These are phyloP conservation scores for Cydia fagiglandana DNA, from an alignment of 1,140 invertebrate species.

Conservation along the genomic window DNA sequence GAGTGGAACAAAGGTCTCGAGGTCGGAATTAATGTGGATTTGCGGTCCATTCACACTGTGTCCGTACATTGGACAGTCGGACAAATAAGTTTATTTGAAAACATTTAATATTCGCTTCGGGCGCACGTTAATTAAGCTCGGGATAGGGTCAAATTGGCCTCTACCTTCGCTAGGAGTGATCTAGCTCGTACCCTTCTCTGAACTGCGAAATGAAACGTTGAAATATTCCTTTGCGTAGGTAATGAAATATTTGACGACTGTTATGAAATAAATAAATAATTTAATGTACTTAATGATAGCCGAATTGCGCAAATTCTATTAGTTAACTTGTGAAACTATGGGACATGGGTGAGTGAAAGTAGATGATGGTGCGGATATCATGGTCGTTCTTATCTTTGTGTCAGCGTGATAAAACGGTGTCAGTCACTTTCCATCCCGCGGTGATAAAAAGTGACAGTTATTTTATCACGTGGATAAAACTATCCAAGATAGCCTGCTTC, in stretches of 20 bases:
- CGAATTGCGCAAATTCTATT: neutral
- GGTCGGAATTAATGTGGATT: constrained; percentile 47
- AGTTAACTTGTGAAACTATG: neutral
- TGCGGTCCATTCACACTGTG: constrained; percentile 42
- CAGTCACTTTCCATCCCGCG: no score
- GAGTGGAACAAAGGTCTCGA: constrained; percentile 28
- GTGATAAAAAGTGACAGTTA: no score
- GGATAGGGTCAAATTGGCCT: constrained; percentile 40
- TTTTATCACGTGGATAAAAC: no score
- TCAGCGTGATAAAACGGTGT: no score
- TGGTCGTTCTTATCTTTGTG: no score
- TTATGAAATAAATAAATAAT: neutral
- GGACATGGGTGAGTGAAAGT: no score
- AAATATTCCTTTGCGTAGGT: constrained; percentile 17
- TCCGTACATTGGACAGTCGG: constrained; percentile 43
- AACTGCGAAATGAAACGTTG: constrained; percentile 23
- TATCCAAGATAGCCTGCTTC: no score
- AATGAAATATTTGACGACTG: neutral
- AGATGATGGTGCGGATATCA: no score
- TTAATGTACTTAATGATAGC: neutral
- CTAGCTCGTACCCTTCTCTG: constrained; percentile 34
- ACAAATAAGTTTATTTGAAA: constrained; percentile 67
- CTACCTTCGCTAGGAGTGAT: constrained; percentile 29
- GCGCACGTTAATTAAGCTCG: constrained; percentile 59
- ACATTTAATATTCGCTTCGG: constrained; percentile 69